Conservation (phyloP, 2,888 invertebrate species). For the Pollenia amentaria region DNA sequence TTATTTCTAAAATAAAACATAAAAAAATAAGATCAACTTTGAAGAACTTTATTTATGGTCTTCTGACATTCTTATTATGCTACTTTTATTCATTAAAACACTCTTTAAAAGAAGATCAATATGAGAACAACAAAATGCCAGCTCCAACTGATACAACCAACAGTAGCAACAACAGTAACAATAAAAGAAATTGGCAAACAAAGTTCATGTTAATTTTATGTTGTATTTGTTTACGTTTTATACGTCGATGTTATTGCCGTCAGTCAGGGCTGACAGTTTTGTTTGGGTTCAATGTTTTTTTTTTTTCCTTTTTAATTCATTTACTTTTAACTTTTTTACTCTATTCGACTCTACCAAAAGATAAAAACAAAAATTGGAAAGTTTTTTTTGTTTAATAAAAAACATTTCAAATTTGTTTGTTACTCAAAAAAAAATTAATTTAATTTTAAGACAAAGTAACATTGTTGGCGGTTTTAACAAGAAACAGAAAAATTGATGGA, state of each 20-base stretch:
- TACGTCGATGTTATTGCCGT: not conserved
- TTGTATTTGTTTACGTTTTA: not conserved
- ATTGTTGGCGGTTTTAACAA: conserved; percentile 33
- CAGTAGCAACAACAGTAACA: not conserved
- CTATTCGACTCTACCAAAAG: conserved; percentile 34
- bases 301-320: conserved; percentile 12
- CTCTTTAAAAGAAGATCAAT: conserved; percentile 43
- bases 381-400: conserved; percentile 26
- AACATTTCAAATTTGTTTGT: conserved; percentile 47
- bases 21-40: no score
- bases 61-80: no score
- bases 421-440: conserved; percentile 48
- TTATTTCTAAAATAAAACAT: no score
- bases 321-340: conserved; percentile 35
- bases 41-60: no score
- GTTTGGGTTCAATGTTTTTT: conserved; percentile 37
- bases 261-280: conserved; percentile 4
- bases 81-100: not conserved
- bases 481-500: not conserved
- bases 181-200: conserved; percentile 9
- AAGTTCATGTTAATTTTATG: conserved; percentile 25
- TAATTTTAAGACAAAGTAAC: conserved; percentile 40
- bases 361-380: conserved; percentile 60
- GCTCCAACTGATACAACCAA: not conserved
- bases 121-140: not conserved